Conservation (phyloP, 2,797 vertebrate genomes). For the Harpagifer antarcticus region DNA sequence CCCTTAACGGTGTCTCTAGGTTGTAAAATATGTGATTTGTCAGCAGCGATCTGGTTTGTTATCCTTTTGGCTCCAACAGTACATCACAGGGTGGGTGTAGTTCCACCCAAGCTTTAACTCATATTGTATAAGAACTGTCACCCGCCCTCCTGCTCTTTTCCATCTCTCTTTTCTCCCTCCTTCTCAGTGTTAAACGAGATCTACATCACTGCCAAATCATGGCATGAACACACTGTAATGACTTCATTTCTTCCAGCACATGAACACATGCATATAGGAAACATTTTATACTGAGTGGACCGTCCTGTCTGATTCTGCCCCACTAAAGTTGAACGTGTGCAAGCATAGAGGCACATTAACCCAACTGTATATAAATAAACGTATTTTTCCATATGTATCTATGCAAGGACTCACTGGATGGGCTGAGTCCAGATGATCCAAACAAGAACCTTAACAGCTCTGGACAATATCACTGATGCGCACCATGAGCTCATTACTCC, state of each 20-base stretch:
- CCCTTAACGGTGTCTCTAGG: constrained; percentile 37
- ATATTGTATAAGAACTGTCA: constrained; percentile 51
- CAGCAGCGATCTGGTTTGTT: constrained; percentile 50
- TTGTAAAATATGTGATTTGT: constrained; percentile 61
- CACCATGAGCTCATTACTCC: constrained; percentile 45
- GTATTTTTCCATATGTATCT: constrained; percentile 32
- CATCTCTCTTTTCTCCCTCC: background rate
- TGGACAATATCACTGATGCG: constrained; percentile 39
- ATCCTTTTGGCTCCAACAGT: constrained; percentile 40
- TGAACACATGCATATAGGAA: constrained; percentile 47
- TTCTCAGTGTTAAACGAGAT: constrained; percentile 39
- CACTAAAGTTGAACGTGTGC: constrained; percentile 28
- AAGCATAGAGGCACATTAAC: constrained; percentile 19
- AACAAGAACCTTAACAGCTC: constrained; percentile 54
- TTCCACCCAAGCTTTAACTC: constrained; percentile 61
- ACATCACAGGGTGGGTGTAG: constrained; percentile 31
- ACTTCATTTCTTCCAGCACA: constrained; percentile 64
- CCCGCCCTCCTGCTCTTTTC: constrained; percentile 9
- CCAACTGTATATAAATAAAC: constrained; percentile 22
- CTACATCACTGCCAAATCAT: constrained; percentile 50
- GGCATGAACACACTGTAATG: constrained; percentile 53
- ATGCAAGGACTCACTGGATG: constrained; percentile 28
- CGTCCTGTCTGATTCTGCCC: constrained; percentile 36
- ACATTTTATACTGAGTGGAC: constrained; percentile 29
- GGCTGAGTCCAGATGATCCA: constrained; percentile 60